Base-by-base conservation (phyloP, 2,888 invertebrate species). In the Agrotis ipsilon region DNA sequence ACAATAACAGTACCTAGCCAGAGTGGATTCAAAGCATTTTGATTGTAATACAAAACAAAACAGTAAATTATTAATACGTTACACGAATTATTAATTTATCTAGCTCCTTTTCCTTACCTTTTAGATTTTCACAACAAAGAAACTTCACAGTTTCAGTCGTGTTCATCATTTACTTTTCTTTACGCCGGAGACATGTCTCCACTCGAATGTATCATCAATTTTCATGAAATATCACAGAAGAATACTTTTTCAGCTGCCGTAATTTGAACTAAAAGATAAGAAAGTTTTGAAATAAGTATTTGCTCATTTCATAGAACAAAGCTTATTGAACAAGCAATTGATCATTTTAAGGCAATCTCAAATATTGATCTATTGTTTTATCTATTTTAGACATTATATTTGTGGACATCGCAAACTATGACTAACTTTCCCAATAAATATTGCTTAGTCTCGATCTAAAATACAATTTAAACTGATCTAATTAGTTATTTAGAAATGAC, bases 211-310 rank as follows among this genome's bases (percentile, higher is more conserved):
- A 78, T 78, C 78, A 77, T 69, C 55, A 76, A 81, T 76, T 78
- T 81, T 66, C 65, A 69, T 81, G 62, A 81, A 64, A 78, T 78
- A 81, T 69, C 78, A 69, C 58, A 63, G 49, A 62, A 66, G 27
- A 48, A 69, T 51, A 76, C 70, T 76, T 77, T 78, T 77, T 77
- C 65, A 46, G 49, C 58, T 39, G 16, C 57, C 19, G 52, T 76
- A 76, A 81, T 81, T 75, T 66, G 43, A 69, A 70, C 65, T 76
- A 68, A 69, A 69, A 78, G 64, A 76, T 63, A 81, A 66, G 46
- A 66, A 81, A 81, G 18, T 76, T 78, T 81, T 46, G 49, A 81
- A 81, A 69, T 81, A 76, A 69, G 49, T 68, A 65, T 76, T 81
- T 78, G 61, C 58, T 68, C 69, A 65, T 81, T 76, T 65, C 49